These are phyloP conservation scores for Netelia fuscicornis DNA, from an alignment of 2,888 invertebrate genomes.

Conservation along the genomic window DNA sequence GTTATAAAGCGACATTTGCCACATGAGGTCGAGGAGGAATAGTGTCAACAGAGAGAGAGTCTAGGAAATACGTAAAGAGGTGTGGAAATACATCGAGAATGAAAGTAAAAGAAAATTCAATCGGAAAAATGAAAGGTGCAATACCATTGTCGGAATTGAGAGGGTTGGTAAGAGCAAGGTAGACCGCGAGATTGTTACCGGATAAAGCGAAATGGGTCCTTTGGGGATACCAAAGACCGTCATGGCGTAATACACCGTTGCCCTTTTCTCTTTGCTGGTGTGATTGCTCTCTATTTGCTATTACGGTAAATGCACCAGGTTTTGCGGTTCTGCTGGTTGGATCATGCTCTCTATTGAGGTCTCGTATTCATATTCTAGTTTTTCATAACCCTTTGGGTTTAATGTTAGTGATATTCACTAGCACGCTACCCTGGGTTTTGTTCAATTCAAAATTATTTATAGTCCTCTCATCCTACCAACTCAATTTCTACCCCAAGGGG, in stretches of 20 bases:
- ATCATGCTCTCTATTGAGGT: background rate
- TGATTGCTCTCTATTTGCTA: background rate
- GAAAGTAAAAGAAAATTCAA: constrained; percentile 17
- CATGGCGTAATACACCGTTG: background rate
- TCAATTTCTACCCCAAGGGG: too few species aligned
- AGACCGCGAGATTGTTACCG: constrained; percentile 13
- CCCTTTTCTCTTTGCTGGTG: background rate
- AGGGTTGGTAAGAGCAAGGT: constrained; percentile 12
- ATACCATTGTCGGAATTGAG: constrained; percentile 1
- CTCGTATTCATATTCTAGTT: background rate
- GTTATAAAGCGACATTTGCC: constrained; percentile 58
- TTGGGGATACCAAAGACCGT: background rate
- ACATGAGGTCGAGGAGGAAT: constrained; percentile 1
- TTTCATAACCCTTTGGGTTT: background rate
- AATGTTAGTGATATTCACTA: background rate
- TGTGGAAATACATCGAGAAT: constrained; percentile 30
- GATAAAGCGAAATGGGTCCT: constrained; percentile 26
- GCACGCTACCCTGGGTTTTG: too few species aligned
- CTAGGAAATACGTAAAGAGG: constrained; percentile 33
- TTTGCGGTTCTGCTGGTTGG: background rate
- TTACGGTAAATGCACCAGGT: background rate
- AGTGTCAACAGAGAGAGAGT: constrained; percentile 9
- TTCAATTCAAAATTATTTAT: too few species aligned
- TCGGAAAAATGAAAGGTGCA: background rate
- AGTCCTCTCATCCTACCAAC: too few species aligned